phyloP scores from a whole-genome alignment of 2,888 invertebrate genomes.

The Aphidius colemani region DNA sequence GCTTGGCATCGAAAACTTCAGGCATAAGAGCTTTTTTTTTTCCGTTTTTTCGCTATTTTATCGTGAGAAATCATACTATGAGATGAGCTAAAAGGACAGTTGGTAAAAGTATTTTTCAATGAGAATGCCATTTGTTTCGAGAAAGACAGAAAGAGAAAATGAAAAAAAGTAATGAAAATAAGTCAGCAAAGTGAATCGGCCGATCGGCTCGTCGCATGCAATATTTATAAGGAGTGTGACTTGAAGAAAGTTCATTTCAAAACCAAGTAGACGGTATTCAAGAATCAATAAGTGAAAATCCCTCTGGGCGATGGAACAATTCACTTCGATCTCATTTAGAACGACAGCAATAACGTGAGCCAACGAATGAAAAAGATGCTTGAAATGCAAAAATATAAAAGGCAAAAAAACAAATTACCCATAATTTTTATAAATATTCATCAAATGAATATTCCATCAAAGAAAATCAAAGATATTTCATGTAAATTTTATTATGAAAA shows the following conservation, averaged over 20 bases:
- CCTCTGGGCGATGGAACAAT: too few relatives aligned
- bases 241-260: conserved; percentile 16
- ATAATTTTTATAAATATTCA: background rate
- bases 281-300: conserved; percentile 12
- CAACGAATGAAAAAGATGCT: background rate
- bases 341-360: background rate
- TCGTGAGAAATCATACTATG: too few relatives aligned
- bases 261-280: conserved; percentile 3
- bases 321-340: conserved; percentile 1
- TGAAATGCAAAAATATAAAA: background rate
- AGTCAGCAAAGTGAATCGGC: background rate
- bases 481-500: background rate
- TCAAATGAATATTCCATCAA: too few relatives aligned
- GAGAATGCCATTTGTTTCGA: conserved; percentile 1
- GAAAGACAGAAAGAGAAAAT: background rate
- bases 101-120: too few relatives aligned
- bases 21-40: too few relatives aligned
- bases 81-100: too few relatives aligned
- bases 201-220: conserved; percentile 15
- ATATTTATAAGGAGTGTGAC: conserved; percentile 15
- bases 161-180: too few relatives aligned
- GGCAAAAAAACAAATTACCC: background rate
- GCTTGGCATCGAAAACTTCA: too few relatives aligned
- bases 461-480: too few relatives aligned
- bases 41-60: too few relatives aligned